Percentiles rank a stretch among this genome's conserved stretches.
These are phyloP conservation scores for Nomada fucata DNA, from an alignment of 2,888 invertebrate species.

Conservation along the genomic window DNA sequence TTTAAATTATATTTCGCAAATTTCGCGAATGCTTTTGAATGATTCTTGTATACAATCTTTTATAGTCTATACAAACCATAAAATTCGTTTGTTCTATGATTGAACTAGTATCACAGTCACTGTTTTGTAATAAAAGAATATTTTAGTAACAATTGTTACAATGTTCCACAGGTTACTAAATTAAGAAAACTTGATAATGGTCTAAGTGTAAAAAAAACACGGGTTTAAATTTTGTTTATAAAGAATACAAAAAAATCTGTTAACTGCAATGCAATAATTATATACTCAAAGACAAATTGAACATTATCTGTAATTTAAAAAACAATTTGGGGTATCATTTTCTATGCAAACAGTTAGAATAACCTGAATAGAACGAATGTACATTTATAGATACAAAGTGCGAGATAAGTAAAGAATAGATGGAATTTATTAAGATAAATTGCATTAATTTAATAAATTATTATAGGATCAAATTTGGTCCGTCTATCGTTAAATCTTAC, in stretches of 20 bases:
- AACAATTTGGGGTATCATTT: constrained; percentile 9
- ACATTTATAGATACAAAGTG: not conserved
- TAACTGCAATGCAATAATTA: constrained; percentile 10
- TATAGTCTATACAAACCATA: constrained; percentile 7
- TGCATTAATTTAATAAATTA: constrained; percentile 12
- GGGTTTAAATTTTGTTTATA: not conserved
- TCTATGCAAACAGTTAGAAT: not conserved
- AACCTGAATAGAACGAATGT: not conserved
- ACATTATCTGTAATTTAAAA: constrained; percentile 32
- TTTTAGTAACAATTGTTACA: constrained; percentile 18
- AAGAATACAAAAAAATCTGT: constrained; percentile 9
- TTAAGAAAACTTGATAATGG: constrained; percentile 15
- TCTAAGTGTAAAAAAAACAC: constrained; percentile 9
- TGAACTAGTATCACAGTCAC: constrained; percentile 57
- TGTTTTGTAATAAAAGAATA: constrained; percentile 38
- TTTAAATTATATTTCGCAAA: not conserved
- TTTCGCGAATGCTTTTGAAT: constrained; percentile 8
- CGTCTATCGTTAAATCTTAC: constrained; percentile 16
- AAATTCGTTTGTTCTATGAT: constrained; percentile 30
- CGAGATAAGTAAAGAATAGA: constrained; percentile 30
- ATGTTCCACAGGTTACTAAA: constrained; percentile 7
- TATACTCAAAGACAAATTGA: not conserved
- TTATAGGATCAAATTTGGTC: constrained; percentile 4
- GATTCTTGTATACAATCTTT: constrained; percentile 10
- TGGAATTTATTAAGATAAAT: constrained; percentile 23